Percentiles rank a stretch among this genome's conserved stretches.
These are phyloP conservation scores for Callipepla squamata DNA, from an alignment of 2,113 vertebrate species.

Conservation along the genomic window DNA sequence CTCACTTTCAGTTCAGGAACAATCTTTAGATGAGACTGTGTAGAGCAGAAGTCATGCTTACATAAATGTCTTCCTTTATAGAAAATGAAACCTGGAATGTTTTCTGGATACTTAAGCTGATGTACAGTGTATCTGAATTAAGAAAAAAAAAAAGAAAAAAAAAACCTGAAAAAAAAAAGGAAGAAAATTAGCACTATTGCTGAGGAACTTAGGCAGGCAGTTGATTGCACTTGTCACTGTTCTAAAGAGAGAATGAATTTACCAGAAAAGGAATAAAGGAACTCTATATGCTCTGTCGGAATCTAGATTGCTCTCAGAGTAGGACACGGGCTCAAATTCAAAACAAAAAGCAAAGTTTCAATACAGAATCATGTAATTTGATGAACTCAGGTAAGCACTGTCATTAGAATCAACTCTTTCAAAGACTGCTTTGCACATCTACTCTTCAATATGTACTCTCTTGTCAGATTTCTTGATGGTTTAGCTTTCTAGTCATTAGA, in stretches of 20 bases:
- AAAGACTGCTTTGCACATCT: background rate
- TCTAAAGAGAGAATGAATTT: background rate
- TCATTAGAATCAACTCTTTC: slow-evolving; percentile 38
- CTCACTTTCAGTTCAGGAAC: background rate
- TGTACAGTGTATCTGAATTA: background rate
- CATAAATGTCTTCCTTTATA: background rate
- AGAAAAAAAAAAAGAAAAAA: background rate
- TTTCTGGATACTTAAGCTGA: background rate
- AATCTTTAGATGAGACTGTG: background rate
- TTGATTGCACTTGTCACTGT: background rate
- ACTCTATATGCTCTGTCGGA: background rate
- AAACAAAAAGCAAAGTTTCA: background rate
- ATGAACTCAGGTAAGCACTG: background rate
- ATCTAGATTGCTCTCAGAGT: background rate
- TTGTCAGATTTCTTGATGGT: slow-evolving; percentile 44
- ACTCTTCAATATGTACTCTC: slow-evolving; percentile 45
- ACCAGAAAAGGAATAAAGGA: background rate
- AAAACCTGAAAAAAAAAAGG: background rate
- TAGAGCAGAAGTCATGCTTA: background rate
- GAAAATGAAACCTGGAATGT: background rate
- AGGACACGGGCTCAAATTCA: background rate
- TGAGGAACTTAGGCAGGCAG: background rate
- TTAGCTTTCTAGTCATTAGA: slow-evolving; percentile 52
- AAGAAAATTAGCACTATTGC: background rate
- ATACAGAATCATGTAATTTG: background rate